phyloP scores from a whole-genome alignment of 2,888 invertebrate species.

The Baronia brevicornis region DNA sequence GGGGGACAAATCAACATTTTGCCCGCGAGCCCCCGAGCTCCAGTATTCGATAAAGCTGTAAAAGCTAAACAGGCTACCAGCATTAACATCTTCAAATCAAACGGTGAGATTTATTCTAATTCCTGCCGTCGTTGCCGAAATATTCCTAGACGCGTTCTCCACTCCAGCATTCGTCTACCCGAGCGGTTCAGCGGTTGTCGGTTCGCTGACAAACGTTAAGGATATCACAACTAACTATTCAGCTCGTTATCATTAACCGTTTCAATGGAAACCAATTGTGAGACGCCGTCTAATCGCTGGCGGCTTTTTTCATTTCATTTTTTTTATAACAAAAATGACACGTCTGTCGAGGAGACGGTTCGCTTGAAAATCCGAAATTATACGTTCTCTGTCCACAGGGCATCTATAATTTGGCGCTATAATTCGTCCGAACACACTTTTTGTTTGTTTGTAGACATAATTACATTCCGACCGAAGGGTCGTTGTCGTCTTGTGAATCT shows the following conservation, averaged over 20 bases:
- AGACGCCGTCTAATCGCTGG: slow-evolving; percentile 26
- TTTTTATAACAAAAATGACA: slow-evolving; percentile 40
- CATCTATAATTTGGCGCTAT: slow-evolving; percentile 59
- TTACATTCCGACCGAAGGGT: slow-evolving; percentile 34
- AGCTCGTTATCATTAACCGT: slow-evolving; percentile 9
- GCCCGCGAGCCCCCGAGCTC: no score
- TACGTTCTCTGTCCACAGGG: slow-evolving; percentile 28
- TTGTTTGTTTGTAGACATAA: slow-evolving; percentile 41
- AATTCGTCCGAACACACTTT: slow-evolving; percentile 45
- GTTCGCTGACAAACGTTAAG: no score
- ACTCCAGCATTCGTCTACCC: no score
- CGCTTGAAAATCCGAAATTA: slow-evolving; percentile 33
- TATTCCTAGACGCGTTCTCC: no score
- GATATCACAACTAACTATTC: slow-evolving; percentile 1
- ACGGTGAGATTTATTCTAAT: no score
- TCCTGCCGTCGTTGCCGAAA: no score
- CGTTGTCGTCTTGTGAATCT: slow-evolving; percentile 31
- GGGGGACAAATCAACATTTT: no score
- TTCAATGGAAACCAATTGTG: slow-evolving; percentile 20
- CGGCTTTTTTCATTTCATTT: slow-evolving; percentile 23
- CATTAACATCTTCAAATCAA: no score
- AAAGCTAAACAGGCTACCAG: no score
- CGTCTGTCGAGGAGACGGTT: slow-evolving; percentile 26
- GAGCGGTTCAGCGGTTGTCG: no score
- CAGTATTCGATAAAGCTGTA: no score